Conservation (phyloP, 2,797 vertebrate genomes). For the Melanotaenia pygmaea region DNA sequence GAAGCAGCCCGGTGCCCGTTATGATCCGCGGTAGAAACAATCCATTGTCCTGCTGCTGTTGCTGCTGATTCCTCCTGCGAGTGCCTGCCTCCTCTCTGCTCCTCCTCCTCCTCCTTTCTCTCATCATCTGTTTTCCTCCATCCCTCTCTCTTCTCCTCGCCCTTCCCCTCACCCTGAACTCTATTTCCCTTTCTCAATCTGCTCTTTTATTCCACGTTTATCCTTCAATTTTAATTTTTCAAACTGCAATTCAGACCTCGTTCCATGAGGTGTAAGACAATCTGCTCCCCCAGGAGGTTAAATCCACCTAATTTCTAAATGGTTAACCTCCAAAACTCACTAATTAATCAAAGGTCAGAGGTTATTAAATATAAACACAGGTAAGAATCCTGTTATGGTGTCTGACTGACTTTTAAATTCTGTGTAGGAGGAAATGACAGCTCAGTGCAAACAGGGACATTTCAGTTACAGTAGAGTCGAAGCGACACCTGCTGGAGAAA, state of each 20-base stretch:
- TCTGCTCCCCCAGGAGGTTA: neutral
- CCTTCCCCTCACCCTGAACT: neutral
- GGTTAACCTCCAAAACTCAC: neutral
- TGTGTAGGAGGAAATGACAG: neutral
- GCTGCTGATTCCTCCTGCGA: slow-evolving; percentile 63
- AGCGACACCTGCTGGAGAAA: slow-evolving; percentile 39
- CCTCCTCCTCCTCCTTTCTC: slow-evolving; percentile 56
- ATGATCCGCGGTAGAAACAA: slow-evolving; percentile 44
- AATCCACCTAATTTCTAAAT: no score
- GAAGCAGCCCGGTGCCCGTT: slow-evolving; percentile 52
- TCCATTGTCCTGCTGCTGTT: slow-evolving; percentile 73
- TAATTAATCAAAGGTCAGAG: neutral
- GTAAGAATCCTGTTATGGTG: neutral
- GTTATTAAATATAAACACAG: neutral
- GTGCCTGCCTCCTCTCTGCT: slow-evolving; percentile 63
- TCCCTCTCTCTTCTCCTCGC: slow-evolving; percentile 22
- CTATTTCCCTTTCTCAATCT: no score
- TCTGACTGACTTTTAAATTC: slow-evolving; percentile 19
- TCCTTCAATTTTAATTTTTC: no score
- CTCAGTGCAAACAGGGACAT: neutral
- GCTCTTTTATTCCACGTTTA: neutral
- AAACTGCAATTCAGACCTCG: accelerated
- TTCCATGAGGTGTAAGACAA: neutral
- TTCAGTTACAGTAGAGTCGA: neutral
- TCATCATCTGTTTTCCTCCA: slow-evolving; percentile 41